Conservation (phyloP, 2,113 vertebrate species). For the Aphelocoma coerulescens region DNA sequence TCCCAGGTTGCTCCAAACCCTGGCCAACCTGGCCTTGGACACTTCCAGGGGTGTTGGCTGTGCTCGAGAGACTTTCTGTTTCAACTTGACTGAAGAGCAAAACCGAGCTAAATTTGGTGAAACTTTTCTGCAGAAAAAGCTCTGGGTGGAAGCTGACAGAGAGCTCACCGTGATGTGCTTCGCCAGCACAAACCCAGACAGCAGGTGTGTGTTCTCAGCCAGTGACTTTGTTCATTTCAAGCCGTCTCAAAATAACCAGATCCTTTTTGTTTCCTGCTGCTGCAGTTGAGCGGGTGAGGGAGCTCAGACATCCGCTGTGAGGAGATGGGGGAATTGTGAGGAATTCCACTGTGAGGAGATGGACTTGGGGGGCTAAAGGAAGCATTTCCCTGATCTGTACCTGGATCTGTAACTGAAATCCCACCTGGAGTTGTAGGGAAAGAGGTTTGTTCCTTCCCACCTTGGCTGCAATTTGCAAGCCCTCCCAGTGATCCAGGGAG, state of each 20-base stretch:
- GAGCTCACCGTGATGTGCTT: neutral
- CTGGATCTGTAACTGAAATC: neutral
- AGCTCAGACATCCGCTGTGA: neutral
- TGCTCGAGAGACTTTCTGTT: neutral
- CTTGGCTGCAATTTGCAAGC: neutral
- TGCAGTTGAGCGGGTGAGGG: rapidly evolving
- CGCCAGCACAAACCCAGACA: neutral
- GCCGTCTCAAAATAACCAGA: rapidly evolving
- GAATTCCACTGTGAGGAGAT: neutral
- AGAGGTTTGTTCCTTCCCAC: neutral
- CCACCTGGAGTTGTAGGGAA: neutral
- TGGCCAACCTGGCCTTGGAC: neutral
- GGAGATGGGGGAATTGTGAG: too few relatives aligned
- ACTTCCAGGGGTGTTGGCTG: neutral
- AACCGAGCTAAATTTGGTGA: neutral
- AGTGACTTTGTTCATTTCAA: neutral
- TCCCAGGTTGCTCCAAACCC: too few relatives aligned
- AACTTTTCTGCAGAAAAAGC: neutral
- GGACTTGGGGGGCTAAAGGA: neutral
- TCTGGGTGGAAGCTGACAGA: rapidly evolving
- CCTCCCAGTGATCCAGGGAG: neutral
- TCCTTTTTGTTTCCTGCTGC: neutral
- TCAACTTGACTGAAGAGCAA: rapidly evolving
- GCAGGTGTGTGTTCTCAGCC: rapidly evolving
- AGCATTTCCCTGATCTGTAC: rapidly evolving